Evolutionary conservation across 2,888 invertebrate species (phyloP).

Genomic region (Rhingia campestris): DNA sequence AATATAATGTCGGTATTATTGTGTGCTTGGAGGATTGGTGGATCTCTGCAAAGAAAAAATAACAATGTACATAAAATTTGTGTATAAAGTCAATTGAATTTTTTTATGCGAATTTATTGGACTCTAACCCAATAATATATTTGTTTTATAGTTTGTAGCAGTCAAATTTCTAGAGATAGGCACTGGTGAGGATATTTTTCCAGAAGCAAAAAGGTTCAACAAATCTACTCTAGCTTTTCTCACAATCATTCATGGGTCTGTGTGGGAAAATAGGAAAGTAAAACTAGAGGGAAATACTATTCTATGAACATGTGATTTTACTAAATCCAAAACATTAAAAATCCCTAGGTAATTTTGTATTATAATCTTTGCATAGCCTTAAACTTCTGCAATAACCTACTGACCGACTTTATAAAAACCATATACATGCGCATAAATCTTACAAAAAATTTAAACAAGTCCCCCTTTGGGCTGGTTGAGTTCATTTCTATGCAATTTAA

Average conservation of each 20-base stretch:
- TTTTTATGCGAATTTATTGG: conserved; percentile 6
- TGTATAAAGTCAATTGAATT: not conserved
- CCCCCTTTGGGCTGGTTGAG: not conserved
- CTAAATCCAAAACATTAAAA: too few species aligned
- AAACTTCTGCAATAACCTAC: not conserved
- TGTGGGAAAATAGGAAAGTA: too few species aligned
- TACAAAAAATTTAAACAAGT: not conserved
- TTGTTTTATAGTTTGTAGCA: not conserved
- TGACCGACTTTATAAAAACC: conserved; percentile 16
- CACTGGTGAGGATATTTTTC: too few species aligned
- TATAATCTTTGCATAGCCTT: conserved; percentile 16
- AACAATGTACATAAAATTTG: conserved; percentile 9
- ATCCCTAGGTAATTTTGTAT: conserved; percentile 36
- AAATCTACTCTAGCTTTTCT: too few species aligned
- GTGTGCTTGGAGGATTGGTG: conserved; percentile 89
- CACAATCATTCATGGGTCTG: too few species aligned
- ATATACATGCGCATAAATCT: not conserved
- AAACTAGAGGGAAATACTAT: too few species aligned
- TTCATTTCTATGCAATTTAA: conserved; percentile 28
- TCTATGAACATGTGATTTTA: too few species aligned
- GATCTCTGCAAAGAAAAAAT: conserved; percentile 87
- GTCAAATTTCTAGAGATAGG: too few species aligned
- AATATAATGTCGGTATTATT: conserved; percentile 91
- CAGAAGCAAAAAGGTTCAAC: too few species aligned
- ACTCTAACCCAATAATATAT: not conserved